phyloP scores from a whole-genome alignment of 92 coral and sea anemone species.

The Chrysogorgia sp. region DNA sequence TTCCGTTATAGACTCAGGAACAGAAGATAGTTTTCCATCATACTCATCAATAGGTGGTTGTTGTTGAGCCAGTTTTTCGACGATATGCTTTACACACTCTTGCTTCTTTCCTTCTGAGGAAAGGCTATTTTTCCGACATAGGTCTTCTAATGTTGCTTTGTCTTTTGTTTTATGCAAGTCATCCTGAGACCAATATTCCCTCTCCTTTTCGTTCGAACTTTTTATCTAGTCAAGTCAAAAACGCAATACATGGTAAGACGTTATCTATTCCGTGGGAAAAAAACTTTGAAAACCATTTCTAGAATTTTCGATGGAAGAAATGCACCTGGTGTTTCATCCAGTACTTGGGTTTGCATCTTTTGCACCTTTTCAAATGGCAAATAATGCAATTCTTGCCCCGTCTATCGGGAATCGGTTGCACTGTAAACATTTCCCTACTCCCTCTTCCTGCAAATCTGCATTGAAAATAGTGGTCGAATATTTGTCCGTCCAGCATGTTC shows the following conservation, averaged over 20 bases:
- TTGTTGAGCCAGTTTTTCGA: constrained; percentile 23
- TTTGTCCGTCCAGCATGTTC: constrained; percentile 49
- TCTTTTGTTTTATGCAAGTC: constrained; percentile 38
- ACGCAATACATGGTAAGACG: neutral
- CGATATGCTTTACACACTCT: constrained; percentile 42
- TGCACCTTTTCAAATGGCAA: constrained; percentile 34
- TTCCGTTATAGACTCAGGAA: constrained; percentile 57
- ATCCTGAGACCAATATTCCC: constrained; percentile 68
- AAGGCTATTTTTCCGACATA: constrained; percentile 45
- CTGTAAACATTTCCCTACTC: neutral
- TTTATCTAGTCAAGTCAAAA: constrained; percentile 30
- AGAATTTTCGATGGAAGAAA: too few species aligned
- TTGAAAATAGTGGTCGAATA: constrained; percentile 41
- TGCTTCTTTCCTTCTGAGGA: constrained; percentile 62
- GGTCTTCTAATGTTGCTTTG: constrained; percentile 46
- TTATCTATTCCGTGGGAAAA: constrained; percentile 2
- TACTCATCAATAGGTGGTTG: constrained; percentile 55
- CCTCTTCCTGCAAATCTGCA: constrained; percentile 25
- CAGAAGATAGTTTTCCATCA: constrained; percentile 40
- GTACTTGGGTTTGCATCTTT: neutral
- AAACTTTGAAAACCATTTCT: constrained; percentile 34
- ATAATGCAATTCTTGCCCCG: constrained; percentile 53
- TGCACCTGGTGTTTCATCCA: constrained; percentile 49
- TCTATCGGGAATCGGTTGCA: constrained; percentile 62
- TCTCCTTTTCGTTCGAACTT: constrained; percentile 20